A percentile compares a stretch with the other conserved stretches of the same genome.
These are phyloP conservation scores for Tiliqua scincoides DNA, from an alignment of 2,113 vertebrate species.

Conservation along the genomic window DNA sequence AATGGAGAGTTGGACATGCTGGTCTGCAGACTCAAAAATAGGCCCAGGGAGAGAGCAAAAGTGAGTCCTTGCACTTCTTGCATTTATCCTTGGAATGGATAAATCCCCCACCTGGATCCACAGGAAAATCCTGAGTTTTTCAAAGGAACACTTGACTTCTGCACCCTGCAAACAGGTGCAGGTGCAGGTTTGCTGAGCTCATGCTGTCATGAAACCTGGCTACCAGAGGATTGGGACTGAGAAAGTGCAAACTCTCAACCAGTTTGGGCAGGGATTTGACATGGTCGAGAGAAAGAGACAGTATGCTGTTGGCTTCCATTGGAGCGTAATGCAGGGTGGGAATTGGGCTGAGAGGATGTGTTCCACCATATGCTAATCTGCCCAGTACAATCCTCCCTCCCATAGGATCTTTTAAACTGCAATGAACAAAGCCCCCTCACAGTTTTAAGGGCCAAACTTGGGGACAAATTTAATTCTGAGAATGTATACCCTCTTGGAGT, in stretches of 20 bases:
- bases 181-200: no score
- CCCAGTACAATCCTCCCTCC: background rate
- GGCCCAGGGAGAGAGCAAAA: no score
- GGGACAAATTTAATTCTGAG: background rate
- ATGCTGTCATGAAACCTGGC: background rate
- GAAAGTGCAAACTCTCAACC: background rate
- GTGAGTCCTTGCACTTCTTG: background rate
- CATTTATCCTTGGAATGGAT: no score
- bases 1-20: background rate
- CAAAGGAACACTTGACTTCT: background rate
- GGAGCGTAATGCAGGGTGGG: background rate
- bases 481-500: background rate
- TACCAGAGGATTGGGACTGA: background rate
- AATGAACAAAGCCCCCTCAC: background rate
- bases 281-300: background rate
- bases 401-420: background rate
- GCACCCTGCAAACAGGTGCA: background rate
- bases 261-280: background rate
- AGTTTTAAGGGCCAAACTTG: background rate
- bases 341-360: background rate
- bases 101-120: background rate
- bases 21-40: background rate
- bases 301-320: background rate
- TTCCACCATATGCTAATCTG: background rate
- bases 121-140: background rate